A percentile compares a stretch with the other conserved stretches of the same genome.
phyloP scores from a whole-genome alignment of 92 coral and sea anemone genomes.

The Metridium senile region DNA sequence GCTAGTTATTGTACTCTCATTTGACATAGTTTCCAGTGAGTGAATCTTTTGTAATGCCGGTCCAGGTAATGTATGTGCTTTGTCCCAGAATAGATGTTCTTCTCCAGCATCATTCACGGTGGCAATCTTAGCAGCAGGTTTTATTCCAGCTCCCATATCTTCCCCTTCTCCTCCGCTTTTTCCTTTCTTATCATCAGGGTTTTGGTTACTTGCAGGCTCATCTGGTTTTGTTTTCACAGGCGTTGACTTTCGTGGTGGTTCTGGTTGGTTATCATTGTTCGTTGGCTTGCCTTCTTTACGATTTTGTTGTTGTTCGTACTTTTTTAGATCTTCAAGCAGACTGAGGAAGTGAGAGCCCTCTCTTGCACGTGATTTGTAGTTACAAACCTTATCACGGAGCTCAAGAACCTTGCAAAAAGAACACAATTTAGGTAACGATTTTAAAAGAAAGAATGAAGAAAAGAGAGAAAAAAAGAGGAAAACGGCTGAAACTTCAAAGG shows the following conservation, averaged over 20 bases:
- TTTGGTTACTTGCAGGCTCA: background rate
- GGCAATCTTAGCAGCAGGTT: background rate
- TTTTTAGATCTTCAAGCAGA: slow-evolving; percentile 30
- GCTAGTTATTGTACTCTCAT: slow-evolving; percentile 10
- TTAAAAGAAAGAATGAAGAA: no score
- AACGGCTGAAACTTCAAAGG: no score
- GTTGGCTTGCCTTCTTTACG: background rate
- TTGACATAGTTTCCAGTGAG: slow-evolving; percentile 17
- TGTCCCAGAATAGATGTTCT: slow-evolving; percentile 11
- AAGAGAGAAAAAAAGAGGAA: no score
- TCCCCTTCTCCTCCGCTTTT: background rate
- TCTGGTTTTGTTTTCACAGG: background rate
- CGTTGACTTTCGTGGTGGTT: slow-evolving; percentile 9
- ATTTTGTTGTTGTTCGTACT: background rate
- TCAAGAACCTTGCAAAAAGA: slow-evolving; percentile 43
- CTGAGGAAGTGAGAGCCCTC: slow-evolving; percentile 50
- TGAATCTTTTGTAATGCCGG: slow-evolving; percentile 10
- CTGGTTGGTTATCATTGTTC: background rate
- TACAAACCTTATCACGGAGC: slow-evolving; percentile 56
- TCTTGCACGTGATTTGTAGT: slow-evolving; percentile 44
- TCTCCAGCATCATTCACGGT: background rate
- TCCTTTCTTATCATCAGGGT: background rate
- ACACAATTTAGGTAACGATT: no score
- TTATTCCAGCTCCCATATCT: background rate
- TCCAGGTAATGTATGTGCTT: slow-evolving; percentile 8